These are phyloP conservation scores for Siniperca obscura DNA, from an alignment of 2,797 vertebrate genomes.

Conservation along the genomic window DNA sequence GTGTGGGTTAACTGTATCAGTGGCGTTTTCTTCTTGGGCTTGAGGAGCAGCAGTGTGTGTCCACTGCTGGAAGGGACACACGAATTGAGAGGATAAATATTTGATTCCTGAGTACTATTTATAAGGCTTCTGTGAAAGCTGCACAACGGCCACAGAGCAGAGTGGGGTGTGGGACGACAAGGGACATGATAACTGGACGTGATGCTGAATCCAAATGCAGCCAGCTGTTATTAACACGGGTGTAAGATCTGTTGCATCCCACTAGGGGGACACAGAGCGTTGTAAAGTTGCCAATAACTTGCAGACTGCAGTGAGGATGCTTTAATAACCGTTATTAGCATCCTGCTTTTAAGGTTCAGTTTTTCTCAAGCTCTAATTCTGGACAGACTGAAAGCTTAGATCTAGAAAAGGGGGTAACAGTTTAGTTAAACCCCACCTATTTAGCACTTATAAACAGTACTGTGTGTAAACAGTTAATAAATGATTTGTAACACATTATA, in stretches of 20 bases:
- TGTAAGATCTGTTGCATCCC: slow-evolving; percentile 38
- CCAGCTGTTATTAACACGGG: slow-evolving; percentile 37
- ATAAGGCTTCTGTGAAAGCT: slow-evolving; percentile 70
- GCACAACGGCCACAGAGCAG: slow-evolving; percentile 43
- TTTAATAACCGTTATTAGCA: slow-evolving; percentile 36
- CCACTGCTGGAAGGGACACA: slow-evolving; percentile 42
- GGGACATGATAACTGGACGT: slow-evolving; percentile 58
- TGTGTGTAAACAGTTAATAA: not conserved
- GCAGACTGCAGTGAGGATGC: slow-evolving; percentile 12
- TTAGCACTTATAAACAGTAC: not conserved
- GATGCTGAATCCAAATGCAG: slow-evolving; percentile 61
- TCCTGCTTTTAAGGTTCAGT: slow-evolving; percentile 11
- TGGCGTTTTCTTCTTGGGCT: slow-evolving; percentile 67
- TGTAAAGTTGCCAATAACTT: slow-evolving; percentile 20
- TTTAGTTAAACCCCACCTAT: not conserved
- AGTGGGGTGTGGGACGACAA: slow-evolving; percentile 45
- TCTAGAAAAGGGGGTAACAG: not conserved
- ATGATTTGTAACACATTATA: not conserved
- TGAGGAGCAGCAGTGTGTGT: slow-evolving; percentile 41
- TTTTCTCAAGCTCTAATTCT: slow-evolving; percentile 9
- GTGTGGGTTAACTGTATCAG: slow-evolving; percentile 83
- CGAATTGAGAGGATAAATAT: slow-evolving; percentile 68
- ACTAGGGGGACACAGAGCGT: slow-evolving; percentile 75
- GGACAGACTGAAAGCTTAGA: not conserved
- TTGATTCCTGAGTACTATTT: slow-evolving; percentile 73